A percentile compares a stretch with the other conserved stretches of the same genome.
Evolutionary conservation across 1,140 invertebrate species (phyloP).

Genomic region (Coenobita brevimanus): DNA sequence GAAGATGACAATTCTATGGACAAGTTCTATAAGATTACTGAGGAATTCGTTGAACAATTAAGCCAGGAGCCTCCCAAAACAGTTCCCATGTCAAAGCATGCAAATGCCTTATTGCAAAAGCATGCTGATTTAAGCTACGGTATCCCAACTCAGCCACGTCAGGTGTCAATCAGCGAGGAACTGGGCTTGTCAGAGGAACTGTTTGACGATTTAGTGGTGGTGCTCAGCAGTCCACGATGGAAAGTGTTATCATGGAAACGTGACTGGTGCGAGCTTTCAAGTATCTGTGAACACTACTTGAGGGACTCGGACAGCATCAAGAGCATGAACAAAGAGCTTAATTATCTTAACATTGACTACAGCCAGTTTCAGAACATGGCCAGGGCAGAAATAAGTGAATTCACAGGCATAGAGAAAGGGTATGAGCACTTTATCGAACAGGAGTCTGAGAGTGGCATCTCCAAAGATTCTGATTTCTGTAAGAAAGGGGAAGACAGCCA

Average conservation of each 20-base stretch:
- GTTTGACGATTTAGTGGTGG: conserved; percentile 79
- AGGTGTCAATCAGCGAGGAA: conserved; percentile 75
- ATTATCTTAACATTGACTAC: conserved; percentile 81
- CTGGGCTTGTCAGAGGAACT: conserved; percentile 78
- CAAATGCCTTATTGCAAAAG: not conserved
- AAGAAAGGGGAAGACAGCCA: conserved; percentile 64
- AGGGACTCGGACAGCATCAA: conserved; percentile 78
- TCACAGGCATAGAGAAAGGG: conserved; percentile 76
- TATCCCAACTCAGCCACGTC: conserved; percentile 74
- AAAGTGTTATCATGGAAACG: conserved; percentile 79
- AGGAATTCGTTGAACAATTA: conserved; percentile 73
- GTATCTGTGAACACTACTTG: conserved; percentile 78
- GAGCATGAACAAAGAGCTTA: conserved; percentile 78
- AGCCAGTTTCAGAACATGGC: conserved; percentile 79
- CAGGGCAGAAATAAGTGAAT: conserved; percentile 71
- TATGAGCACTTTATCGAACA: conserved; percentile 70
- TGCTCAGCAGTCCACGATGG: conserved; percentile 79
- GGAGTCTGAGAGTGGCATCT: conserved; percentile 56
- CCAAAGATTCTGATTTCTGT: conserved; percentile 28
- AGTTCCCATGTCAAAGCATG: conserved; percentile 36
- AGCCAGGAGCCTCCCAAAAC: conserved; percentile 70
- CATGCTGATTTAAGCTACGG: conserved; percentile 73
- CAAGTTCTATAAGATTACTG: conserved; percentile 70
- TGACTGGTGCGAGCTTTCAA: conserved; percentile 78
- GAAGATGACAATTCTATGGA: conserved; percentile 63